Evolutionary conservation across 92 coral and sea anemone species (phyloP).

Genomic region (Porites cylindrica): DNA sequence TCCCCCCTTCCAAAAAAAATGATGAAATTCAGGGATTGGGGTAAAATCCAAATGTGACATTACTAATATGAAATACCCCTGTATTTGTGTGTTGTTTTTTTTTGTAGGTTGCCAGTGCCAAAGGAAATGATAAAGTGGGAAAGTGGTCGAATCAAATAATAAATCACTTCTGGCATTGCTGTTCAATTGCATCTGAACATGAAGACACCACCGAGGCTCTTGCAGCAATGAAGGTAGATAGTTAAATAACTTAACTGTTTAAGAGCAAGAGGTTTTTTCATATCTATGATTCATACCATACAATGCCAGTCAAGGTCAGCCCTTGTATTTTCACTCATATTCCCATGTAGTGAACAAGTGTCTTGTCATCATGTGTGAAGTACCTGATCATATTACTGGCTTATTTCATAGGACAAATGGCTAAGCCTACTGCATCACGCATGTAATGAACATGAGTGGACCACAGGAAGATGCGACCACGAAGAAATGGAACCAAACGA

Average conservation of each 20-base stretch:
- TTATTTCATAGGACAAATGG: conserved; percentile 12
- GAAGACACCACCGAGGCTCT: conserved; percentile 1
- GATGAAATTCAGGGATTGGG: no score
- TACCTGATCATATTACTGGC: neutral
- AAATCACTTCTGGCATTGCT: neutral
- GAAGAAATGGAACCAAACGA: neutral
- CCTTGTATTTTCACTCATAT: neutral
- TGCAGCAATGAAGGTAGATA: conserved; percentile 8
- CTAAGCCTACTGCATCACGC: neutral
- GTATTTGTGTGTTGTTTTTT: neutral
- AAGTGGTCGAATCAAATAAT: neutral
- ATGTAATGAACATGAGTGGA: conserved; percentile 14
- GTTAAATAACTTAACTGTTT: neutral
- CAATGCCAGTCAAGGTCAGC: neutral
- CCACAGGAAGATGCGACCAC: neutral
- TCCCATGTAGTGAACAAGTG: conserved; percentile 1
- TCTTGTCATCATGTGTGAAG: neutral
- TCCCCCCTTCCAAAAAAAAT: no score
- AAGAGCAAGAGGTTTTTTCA: neutral
- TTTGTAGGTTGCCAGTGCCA: neutral
- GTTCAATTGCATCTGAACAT: neutral
- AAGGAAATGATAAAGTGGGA: neutral
- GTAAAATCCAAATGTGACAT: no score
- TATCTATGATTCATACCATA: neutral
- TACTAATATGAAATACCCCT: no score